A percentile compares a stretch with the other conserved stretches of the same genome.
phyloP scores from a whole-genome alignment of 2,888 invertebrate species.

The Ceriagrion tenellum region DNA sequence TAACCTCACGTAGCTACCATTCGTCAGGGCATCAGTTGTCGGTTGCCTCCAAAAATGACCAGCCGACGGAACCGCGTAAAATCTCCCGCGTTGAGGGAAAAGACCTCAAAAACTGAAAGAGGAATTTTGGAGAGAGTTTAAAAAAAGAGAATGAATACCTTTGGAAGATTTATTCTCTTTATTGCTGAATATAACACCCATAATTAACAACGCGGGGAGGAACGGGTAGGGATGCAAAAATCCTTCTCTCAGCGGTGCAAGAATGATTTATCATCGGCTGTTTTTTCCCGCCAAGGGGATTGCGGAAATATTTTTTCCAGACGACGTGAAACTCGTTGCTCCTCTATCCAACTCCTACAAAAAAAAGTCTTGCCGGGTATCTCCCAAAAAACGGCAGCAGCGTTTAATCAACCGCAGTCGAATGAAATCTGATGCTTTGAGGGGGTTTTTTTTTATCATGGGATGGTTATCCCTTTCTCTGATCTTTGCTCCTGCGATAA shows the following conservation, averaged over 20 bases:
- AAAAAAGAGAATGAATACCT: not conserved
- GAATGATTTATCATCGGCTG: not conserved
- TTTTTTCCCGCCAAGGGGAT: not conserved
- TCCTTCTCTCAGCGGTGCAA: not conserved
- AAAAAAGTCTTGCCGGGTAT: not conserved
- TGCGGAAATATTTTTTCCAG: not conserved
- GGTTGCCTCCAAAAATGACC: too few relatives aligned
- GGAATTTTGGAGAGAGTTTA: not conserved
- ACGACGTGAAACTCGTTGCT: constrained; percentile 14
- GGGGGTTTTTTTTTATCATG: too few relatives aligned
- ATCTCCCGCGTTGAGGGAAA: not conserved
- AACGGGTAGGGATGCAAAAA: not conserved
- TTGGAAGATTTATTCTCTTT: constrained; percentile 31
- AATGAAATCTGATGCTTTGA: not conserved
- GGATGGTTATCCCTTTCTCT: too few relatives aligned
- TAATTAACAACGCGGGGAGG: constrained; percentile 23
- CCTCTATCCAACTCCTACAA: not conserved
- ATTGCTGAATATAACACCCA: constrained; percentile 28
- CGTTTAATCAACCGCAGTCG: not conserved
- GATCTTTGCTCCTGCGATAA: too few relatives aligned
- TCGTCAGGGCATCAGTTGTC: too few relatives aligned
- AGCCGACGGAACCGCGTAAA: too few relatives aligned
- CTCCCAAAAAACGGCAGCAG: not conserved
- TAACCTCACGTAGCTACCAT: too few relatives aligned
- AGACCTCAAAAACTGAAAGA: not conserved